Evolutionary conservation across 2,888 invertebrate species (phyloP).

Genomic region (Mythimna ferrago): DNA sequence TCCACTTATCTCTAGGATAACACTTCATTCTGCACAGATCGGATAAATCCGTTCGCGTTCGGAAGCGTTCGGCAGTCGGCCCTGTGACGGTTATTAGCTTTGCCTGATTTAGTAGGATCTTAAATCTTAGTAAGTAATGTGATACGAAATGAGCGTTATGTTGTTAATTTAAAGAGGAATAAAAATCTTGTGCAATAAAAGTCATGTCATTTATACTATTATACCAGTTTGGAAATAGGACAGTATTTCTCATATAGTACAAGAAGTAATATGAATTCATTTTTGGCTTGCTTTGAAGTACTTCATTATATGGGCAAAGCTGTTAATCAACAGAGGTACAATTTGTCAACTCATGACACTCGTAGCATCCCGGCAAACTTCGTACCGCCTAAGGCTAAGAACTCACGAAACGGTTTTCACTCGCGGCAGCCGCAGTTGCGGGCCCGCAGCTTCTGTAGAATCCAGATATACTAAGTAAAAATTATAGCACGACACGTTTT

Average conservation of each 20-base stretch:
- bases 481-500: too few species aligned
- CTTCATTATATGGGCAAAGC: background rate
- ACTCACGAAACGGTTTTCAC: too few species aligned
- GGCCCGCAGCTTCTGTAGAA: too few species aligned
- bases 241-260: background rate
- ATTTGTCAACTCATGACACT: background rate
- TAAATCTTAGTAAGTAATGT: conserved; percentile 18
- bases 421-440: too few species aligned
- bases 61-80: conserved; percentile 37
- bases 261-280: background rate
- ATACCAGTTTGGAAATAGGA: background rate
- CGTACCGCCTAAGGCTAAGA: too few species aligned
- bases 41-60: conserved; percentile 27
- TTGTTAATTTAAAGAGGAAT: background rate
- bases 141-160: background rate
- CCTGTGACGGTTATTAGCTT: conserved; percentile 45
- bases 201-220: background rate
- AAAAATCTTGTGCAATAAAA: background rate
- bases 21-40: conserved; percentile 16
- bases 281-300: background rate
- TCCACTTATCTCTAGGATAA: conserved; percentile 18
- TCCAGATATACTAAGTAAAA: too few species aligned
- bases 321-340: background rate
- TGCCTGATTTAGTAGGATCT: conserved; percentile 29
- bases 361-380: too few species aligned